Conservation (phyloP, 2,888 invertebrate genomes). For the Allacma fusca region DNA sequence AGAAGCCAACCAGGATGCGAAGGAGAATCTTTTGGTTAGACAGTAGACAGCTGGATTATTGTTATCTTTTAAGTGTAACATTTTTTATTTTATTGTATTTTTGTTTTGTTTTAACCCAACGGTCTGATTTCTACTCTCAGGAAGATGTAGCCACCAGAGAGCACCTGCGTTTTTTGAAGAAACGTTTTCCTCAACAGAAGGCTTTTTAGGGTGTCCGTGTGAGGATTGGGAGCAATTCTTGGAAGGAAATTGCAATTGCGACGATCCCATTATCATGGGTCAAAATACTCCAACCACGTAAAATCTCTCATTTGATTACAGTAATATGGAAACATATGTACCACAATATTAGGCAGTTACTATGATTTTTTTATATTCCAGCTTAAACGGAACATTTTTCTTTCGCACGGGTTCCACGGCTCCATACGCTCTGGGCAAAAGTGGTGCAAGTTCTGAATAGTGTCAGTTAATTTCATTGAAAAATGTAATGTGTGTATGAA, state of each 20-base stretch:
- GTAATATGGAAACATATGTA: not conserved
- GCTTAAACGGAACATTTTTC: slow-evolving; percentile 34
- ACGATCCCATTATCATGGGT: slow-evolving; percentile 45
- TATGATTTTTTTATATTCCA: not conserved
- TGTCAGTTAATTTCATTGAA: not conserved
- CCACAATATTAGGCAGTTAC: not conserved
- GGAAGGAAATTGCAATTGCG: slow-evolving; percentile 46
- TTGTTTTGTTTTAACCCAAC: not conserved
- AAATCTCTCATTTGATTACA: not conserved
- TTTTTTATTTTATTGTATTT: slow-evolving; percentile 7
- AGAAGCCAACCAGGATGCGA: slow-evolving; percentile 56
- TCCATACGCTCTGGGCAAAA: slow-evolving; percentile 42
- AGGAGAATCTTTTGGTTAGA: slow-evolving; percentile 36
- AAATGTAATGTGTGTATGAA: not conserved
- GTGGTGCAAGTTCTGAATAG: not conserved
- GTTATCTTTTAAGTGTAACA: not conserved
- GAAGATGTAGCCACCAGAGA: slow-evolving; percentile 55
- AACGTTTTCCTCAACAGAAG: slow-evolving; percentile 41
- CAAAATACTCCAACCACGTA: slow-evolving; percentile 43
- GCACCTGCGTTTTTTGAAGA: slow-evolving; percentile 51
- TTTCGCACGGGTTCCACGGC: slow-evolving; percentile 30
- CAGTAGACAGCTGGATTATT: not conserved
- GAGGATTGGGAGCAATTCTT: slow-evolving; percentile 49
- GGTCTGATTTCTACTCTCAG: slow-evolving; percentile 29
- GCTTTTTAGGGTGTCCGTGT: slow-evolving; percentile 54